Conservation (phyloP, 1,140 invertebrate species). For the Cylas formicarius region DNA sequence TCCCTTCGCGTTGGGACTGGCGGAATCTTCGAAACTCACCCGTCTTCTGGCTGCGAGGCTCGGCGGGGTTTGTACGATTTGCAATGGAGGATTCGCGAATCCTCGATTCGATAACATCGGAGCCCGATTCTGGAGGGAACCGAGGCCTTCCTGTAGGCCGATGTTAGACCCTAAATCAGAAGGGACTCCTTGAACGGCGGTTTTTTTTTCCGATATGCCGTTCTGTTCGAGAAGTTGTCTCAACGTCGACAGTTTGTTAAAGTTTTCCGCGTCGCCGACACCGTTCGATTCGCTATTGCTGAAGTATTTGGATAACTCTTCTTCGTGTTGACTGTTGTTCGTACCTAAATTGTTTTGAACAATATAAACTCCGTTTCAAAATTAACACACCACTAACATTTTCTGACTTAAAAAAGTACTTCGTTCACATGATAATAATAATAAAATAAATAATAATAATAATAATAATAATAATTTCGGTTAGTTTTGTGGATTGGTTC, state of each 20-base stretch:
- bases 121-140: conserved; percentile 1
- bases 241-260: conserved; percentile 63
- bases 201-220: conserved; percentile 28
- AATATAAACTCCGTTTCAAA: no score
- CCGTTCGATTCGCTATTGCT: conserved; percentile 25
- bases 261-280: conserved; percentile 20
- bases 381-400: not conserved
- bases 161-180: conserved; percentile 15
- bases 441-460: no score
- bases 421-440: no score
- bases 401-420: no score
- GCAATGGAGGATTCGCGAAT: not conserved
- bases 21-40: conserved; percentile 50
- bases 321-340: conserved; percentile 70
- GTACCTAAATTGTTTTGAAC: conserved; percentile 45
- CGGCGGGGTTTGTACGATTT: conserved; percentile 11
- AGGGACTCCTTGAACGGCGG: conserved; percentile 8
- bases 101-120: conserved; percentile 12
- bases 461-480: no score
- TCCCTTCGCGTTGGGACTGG: conserved; percentile 53
- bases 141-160: not conserved
- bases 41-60: conserved; percentile 41
- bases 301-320: conserved; percentile 73
- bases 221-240: conserved; percentile 59
- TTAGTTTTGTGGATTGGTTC: no score